phyloP scores from a whole-genome alignment of 2,797 vertebrate genomes.

The Gymnothorax javanicus region DNA sequence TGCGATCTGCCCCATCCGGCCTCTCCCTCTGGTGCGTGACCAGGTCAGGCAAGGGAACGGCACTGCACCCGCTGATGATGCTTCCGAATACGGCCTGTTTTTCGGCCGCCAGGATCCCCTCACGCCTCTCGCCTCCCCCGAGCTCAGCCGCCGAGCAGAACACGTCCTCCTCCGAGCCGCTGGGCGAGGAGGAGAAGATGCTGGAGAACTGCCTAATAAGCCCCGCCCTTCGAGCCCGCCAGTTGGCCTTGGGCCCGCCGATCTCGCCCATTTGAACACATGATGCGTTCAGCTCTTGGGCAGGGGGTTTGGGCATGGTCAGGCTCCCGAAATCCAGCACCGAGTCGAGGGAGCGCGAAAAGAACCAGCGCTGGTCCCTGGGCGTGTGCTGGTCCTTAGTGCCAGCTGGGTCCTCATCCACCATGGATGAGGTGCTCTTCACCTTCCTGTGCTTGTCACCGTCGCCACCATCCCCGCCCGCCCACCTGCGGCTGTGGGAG shows the following conservation, averaged over 20 bases:
- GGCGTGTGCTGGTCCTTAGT: slow-evolving; percentile 61
- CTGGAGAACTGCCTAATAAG: slow-evolving; percentile 70
- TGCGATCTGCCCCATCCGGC: slow-evolving; percentile 41
- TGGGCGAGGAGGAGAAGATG: slow-evolving; percentile 68
- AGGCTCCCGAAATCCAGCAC: slow-evolving; percentile 70
- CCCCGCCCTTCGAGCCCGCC: slow-evolving; percentile 47
- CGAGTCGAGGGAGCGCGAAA: slow-evolving; percentile 78
- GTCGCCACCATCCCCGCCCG: slow-evolving; percentile 52
- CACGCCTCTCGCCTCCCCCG: slow-evolving; percentile 38
- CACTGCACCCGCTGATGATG: slow-evolving; percentile 60
- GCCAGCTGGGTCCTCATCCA: slow-evolving; percentile 57
- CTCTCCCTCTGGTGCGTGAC: slow-evolving; percentile 68
- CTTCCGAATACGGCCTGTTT: slow-evolving; percentile 54
- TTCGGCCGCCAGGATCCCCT: slow-evolving; percentile 37
- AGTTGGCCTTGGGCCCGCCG: slow-evolving; percentile 41
- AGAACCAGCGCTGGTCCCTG: slow-evolving; percentile 66
- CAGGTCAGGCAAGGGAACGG: slow-evolving; percentile 75
- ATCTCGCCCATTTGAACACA: slow-evolving; percentile 55
- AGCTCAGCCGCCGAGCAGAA: slow-evolving; percentile 66
- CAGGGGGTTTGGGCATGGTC: slow-evolving; percentile 60
- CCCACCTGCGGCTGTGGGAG: slow-evolving; percentile 23
- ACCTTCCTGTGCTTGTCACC: slow-evolving; percentile 72
- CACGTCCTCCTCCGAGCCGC: slow-evolving; percentile 72
- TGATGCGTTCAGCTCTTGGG: slow-evolving; percentile 66
- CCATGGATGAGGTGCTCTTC: slow-evolving; percentile 68